These are phyloP conservation scores for Cariama cristata DNA, from an alignment of 2,113 vertebrate species.

Conservation along the genomic window DNA sequence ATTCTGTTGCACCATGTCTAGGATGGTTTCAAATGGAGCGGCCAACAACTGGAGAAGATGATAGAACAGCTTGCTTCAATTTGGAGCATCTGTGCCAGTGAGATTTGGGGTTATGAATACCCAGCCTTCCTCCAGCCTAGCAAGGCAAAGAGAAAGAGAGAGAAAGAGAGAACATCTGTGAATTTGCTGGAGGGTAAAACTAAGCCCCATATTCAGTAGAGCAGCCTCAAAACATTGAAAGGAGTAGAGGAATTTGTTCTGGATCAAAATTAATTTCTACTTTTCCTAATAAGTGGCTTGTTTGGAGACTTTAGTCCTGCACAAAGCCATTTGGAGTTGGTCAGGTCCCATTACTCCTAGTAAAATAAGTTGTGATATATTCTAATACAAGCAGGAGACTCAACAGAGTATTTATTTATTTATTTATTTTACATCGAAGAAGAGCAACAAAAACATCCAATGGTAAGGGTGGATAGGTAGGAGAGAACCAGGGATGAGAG, in stretches of 20 bases:
- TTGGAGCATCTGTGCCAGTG: constrained; percentile 43
- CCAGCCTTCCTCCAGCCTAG: constrained; percentile 3
- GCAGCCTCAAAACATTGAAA: background rate
- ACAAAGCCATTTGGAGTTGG: background rate
- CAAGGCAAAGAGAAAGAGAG: background rate
- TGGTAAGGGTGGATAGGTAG: background rate
- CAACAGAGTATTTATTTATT: background rate
- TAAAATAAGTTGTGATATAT: background rate
- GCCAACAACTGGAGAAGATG: constrained; percentile 54
- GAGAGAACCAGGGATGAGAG: background rate
- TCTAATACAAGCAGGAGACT: background rate
- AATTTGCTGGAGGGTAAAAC: constrained; percentile 21
- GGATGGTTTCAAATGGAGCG: constrained; percentile 21
- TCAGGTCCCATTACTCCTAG: background rate
- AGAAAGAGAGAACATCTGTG: constrained; percentile 4
- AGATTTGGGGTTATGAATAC: constrained; percentile 49
- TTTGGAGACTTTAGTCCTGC: background rate
- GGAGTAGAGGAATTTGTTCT: background rate
- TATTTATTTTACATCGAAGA: background rate
- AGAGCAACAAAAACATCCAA: background rate
- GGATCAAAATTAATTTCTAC: background rate
- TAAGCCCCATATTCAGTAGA: background rate
- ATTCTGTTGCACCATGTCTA: constrained; percentile 33
- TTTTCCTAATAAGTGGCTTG: background rate
- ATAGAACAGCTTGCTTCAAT: constrained; percentile 61